Conservation (phyloP, 1,140 invertebrate species). For the Augochlora pura region DNA sequence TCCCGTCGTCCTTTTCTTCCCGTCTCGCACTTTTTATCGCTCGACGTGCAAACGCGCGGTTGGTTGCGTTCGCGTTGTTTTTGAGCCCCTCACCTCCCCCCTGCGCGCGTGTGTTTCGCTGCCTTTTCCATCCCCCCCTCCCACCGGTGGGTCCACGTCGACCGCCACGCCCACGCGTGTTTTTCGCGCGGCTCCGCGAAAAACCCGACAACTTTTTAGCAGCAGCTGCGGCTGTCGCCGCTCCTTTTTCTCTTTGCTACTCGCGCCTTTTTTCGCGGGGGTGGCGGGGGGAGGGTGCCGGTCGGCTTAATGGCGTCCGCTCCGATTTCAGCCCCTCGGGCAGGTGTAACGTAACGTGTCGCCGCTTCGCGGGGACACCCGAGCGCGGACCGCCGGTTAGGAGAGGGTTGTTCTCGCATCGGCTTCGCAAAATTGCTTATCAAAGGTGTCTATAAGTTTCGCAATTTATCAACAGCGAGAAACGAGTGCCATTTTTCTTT, state of each 20-base stretch:
- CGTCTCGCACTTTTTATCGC: constrained; percentile 25
- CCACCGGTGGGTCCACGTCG: too few relatives aligned
- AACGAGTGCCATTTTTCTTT: too few relatives aligned
- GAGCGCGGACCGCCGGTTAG: too few relatives aligned
- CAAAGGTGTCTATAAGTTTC: too few relatives aligned
- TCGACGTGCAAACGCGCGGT: constrained; percentile 50
- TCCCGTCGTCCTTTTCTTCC: constrained; percentile 22
- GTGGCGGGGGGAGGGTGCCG: too few relatives aligned
- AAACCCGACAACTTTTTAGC: constrained; percentile 56
- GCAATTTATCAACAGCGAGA: too few relatives aligned
- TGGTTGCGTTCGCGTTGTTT: constrained; percentile 38
- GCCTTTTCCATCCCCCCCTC: not conserved
- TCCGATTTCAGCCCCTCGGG: constrained; percentile 16
- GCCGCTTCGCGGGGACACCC: constrained; percentile 22
- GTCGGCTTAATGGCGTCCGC: constrained; percentile 35
- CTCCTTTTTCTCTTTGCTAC: constrained; percentile 19
- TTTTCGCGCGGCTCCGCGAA: constrained; percentile 45
- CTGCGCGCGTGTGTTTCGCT: too few relatives aligned
- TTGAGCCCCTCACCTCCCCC: not conserved
- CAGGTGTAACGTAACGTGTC: constrained; percentile 22
- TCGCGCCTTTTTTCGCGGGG: not conserved
- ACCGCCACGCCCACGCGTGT: constrained; percentile 40
- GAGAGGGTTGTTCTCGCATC: too few relatives aligned
- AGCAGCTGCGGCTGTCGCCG: not conserved
- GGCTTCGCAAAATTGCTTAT: too few relatives aligned